Evolutionary conservation across 2,888 invertebrate genomes (phyloP), one percentile per base, ranked within the genome.

Genomic region (Glomeris marginata): DNA sequence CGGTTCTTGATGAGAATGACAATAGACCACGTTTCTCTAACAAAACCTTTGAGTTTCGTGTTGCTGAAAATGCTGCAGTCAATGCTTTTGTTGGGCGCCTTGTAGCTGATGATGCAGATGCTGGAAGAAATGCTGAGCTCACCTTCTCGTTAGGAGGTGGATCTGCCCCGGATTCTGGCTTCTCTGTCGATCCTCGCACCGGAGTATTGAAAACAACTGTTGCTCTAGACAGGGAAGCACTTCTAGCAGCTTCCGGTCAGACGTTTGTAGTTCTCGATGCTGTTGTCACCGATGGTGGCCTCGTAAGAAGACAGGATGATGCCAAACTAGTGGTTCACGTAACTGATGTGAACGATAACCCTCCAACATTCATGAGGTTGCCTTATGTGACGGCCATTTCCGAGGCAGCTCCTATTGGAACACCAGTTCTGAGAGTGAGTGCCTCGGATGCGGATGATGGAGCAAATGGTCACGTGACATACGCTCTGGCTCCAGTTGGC

Each of bases 1-100:
- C 91, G 63, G 80, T 95, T 20, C 79, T 90, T 54, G 97, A 95
- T 69, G 91, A 94, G 69, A 97, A 98, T 67, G 95, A 97, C 69
- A 91, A 94, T 66, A 78, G 82, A 33, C 97, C 97, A 0, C 78
- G 82, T 64, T 97, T 98, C 68, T 80, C 81, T 2, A 88, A 94
- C 60, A 77, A 79, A 33, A 86, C 86, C 15, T 97, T 95, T 67
- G 81, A 82, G 52, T 91, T 94, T 64, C 84, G 79, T 65, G 78
- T 95, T 16, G 78, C 81, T 47, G 90, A 91, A 69, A 88, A 90
- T 66, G 84, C 85, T 56, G 82, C 84, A 1, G 77, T 81, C 0
- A 87, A 87, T 65, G 84, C 88, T 0, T 91, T 90, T 68, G 86
- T 97, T 28, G 88, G 95, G 1, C 87, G 87, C 67, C 70, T 97